Percentiles rank a stretch among this genome's conserved stretches.
Conservation (phyloP, 2,888 invertebrate genomes). For the Eupithecia vulgata region DNA sequence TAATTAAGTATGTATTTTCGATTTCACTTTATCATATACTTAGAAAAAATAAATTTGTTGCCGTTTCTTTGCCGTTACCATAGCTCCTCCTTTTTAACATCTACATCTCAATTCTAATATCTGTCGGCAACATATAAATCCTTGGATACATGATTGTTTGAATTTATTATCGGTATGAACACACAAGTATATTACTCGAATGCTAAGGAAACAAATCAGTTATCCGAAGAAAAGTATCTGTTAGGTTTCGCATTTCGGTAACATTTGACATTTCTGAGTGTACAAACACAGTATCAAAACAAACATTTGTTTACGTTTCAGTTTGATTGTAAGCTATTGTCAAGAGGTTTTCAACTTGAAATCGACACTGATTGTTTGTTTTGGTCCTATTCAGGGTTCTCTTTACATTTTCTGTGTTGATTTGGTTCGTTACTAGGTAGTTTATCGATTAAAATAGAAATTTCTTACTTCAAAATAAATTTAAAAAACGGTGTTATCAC, state of each 20-base stretch:
- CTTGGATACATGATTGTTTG: neutral
- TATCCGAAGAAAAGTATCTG: conserved; percentile 24
- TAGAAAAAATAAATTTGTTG: too few species aligned
- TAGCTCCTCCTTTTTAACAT: neutral
- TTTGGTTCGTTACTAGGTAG: neutral
- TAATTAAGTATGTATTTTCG: too few species aligned
- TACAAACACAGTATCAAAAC: conserved; percentile 26
- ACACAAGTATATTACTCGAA: neutral
- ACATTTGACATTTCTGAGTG: conserved; percentile 14
- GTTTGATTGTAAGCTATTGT: conserved; percentile 26
- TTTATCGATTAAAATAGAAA: neutral
- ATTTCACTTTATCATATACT: too few species aligned
- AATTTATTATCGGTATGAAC: neutral
- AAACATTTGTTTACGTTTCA: conserved; percentile 23
- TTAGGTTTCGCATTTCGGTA: conserved; percentile 35
- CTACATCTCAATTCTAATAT: neutral
- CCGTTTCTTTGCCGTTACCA: too few species aligned
- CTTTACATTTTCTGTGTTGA: conserved; percentile 1
- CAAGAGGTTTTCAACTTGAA: conserved; percentile 31
- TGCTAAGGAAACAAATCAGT: conserved; percentile 1
- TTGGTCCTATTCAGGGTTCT: conserved; percentile 6
- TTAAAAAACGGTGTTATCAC: too few species aligned
- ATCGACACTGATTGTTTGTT: conserved; percentile 26
- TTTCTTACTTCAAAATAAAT: neutral
- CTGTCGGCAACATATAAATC: neutral